Conservation (phyloP, 2,888 invertebrate genomes). For the Oligia latruncula region DNA sequence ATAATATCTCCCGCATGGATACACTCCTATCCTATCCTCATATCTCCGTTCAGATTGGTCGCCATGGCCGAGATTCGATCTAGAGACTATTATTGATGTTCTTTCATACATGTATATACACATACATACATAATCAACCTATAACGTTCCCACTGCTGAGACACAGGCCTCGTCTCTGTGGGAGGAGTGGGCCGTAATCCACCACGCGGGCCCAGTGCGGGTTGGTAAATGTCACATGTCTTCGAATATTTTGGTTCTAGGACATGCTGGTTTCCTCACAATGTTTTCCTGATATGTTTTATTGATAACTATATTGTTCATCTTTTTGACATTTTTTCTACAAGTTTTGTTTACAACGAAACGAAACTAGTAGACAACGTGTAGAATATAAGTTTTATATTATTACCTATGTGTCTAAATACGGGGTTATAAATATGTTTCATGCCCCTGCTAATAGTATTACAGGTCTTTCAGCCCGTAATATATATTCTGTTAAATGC, state of each 20-base stretch:
- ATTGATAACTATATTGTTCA: not conserved
- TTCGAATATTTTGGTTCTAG: not conserved
- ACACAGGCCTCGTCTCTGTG: not conserved
- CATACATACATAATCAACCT: too few relatives aligned
- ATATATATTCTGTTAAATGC: constrained; percentile 15
- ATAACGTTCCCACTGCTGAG: too few relatives aligned
- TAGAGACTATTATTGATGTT: not conserved
- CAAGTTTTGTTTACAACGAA: not conserved
- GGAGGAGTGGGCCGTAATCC: not conserved
- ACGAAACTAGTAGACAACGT: not conserved
- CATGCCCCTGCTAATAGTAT: not conserved
- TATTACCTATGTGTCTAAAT: too few relatives aligned
- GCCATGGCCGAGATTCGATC: not conserved
- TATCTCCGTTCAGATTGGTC: not conserved
- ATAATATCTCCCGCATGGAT: not conserved
- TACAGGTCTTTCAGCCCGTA: not conserved
- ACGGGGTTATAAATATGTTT: not conserved
- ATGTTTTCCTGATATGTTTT: not conserved
- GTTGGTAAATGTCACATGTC: not conserved
- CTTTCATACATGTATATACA: not conserved
- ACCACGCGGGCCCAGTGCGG: not conserved
- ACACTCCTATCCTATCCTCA: not conserved
- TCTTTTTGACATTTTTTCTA: not conserved
- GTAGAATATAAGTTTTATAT: not conserved
- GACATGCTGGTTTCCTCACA: not conserved